phyloP scores from a whole-genome alignment of 2,113 vertebrate species.

The Stictonetta naevosa region DNA sequence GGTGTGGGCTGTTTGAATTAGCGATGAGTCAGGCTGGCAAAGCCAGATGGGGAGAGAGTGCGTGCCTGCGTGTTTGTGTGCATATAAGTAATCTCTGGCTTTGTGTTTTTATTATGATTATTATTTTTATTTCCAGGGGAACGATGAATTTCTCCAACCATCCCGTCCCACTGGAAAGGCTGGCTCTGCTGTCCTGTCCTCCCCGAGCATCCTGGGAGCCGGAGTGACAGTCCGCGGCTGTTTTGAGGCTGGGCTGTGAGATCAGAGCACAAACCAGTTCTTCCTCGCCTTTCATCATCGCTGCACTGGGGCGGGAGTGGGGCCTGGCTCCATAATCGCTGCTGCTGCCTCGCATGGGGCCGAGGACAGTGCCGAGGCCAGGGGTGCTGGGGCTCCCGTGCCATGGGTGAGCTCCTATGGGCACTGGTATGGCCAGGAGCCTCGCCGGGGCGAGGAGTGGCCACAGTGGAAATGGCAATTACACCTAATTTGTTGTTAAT shows the following conservation, averaged over 20 bases:
- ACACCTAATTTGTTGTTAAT: constrained; percentile 39
- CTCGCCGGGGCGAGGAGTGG: background rate
- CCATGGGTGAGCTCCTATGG: background rate
- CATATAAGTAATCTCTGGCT: constrained; percentile 66
- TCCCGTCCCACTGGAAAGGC: constrained; percentile 69
- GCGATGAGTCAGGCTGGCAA: constrained; percentile 69
- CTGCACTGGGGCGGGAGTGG: background rate
- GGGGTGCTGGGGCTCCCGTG: background rate
- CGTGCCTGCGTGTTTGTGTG: constrained; percentile 69
- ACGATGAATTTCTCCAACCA: constrained; percentile 70
- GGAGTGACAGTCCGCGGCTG: background rate
- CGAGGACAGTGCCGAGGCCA: rapidly evolving
- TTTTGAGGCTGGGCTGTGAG: constrained; percentile 66
- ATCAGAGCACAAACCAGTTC: constrained; percentile 69
- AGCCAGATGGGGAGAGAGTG: constrained; percentile 72
- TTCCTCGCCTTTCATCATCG: constrained; percentile 52
- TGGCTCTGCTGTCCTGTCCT: constrained; percentile 66
- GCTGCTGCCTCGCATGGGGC: background rate
- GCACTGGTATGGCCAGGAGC: background rate
- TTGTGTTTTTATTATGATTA: constrained; percentile 73
- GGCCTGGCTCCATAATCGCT: background rate
- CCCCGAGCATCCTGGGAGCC: constrained; percentile 52
- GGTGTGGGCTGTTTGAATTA: constrained; percentile 75
- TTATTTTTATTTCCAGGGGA: constrained; percentile 72
- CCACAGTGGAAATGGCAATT: constrained; percentile 55